Conservation (phyloP, 2,888 invertebrate species). For the Apamea anceps region DNA sequence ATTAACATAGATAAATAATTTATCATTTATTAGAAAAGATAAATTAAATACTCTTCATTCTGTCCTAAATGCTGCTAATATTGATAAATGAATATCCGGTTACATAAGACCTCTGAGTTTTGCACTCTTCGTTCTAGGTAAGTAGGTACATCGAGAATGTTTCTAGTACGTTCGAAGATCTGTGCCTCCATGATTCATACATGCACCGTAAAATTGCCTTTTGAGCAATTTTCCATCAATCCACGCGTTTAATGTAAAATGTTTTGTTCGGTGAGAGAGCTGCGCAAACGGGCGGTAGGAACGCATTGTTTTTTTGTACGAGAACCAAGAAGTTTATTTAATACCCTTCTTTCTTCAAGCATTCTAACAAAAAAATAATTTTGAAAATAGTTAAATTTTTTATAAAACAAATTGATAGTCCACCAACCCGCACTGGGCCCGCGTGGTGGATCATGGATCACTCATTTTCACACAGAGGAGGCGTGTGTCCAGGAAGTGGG, state of each 20-base stretch:
- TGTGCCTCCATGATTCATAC: conserved; percentile 42
- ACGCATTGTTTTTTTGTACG: conserved; percentile 35
- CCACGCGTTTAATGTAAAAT: conserved; percentile 77
- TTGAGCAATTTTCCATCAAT: conserved; percentile 84
- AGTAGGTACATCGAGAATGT: conserved; percentile 17
- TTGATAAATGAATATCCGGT: neutral
- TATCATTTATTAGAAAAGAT: neutral
- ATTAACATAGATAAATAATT: too few relatives aligned
- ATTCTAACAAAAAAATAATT: too few relatives aligned
- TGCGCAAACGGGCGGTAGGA: conserved; percentile 65
- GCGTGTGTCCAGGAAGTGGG: too few relatives aligned
- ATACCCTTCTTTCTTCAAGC: neutral
- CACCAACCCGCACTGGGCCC: too few relatives aligned
- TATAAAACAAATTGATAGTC: neutral
- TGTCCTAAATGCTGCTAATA: neutral
- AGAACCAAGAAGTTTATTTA: neutral
- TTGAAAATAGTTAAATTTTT: too few relatives aligned
- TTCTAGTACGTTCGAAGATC: conserved; percentile 25
- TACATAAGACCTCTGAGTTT: neutral
- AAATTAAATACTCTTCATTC: neutral
- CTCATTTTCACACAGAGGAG: too few relatives aligned
- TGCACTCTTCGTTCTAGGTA: neutral
- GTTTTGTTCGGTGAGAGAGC: conserved; percentile 72
- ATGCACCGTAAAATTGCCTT: conserved; percentile 65
- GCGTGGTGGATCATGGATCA: too few relatives aligned